Conservation (phyloP, 2,888 invertebrate species). For the Xanthorhoe spadicearia region DNA sequence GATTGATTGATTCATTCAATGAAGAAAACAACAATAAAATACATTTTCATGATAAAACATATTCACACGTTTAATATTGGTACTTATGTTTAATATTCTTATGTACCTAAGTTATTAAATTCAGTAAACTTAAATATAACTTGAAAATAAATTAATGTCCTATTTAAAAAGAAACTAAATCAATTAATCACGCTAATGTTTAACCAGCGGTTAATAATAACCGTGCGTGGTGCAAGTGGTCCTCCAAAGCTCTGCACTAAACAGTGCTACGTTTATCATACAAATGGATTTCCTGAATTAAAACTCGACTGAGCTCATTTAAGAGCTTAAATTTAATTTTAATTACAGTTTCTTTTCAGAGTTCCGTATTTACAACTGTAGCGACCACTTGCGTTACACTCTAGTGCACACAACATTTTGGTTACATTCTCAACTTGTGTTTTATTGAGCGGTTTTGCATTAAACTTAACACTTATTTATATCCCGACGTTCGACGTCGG, state of each 20-base stretch:
- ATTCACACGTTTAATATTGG: too few relatives aligned
- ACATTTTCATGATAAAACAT: too few relatives aligned
- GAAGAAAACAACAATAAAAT: too few relatives aligned
- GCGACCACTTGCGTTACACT: slow-evolving; percentile 1
- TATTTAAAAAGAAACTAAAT: neutral
- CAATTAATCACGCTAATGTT: neutral
- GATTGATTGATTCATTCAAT: too few relatives aligned
- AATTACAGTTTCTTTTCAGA: slow-evolving; percentile 32
- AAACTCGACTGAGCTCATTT: slow-evolving; percentile 52
- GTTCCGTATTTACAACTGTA: slow-evolving; percentile 13
- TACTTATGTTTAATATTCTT: too few relatives aligned
- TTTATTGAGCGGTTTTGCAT: neutral
- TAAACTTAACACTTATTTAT: too few relatives aligned
- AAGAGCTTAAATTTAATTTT: slow-evolving; percentile 42
- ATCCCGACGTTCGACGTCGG: too few relatives aligned
- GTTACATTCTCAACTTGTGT: neutral
- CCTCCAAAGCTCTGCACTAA: slow-evolving; percentile 42
- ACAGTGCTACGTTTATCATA: slow-evolving; percentile 61
- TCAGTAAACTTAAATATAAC: too few relatives aligned
- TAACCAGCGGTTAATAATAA: slow-evolving; percentile 11
- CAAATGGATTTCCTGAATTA: slow-evolving; percentile 67
- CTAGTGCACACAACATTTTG: neutral
- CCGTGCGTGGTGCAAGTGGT: slow-evolving; percentile 11
- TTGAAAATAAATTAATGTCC: neutral
- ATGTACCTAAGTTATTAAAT: too few relatives aligned